Conservation (phyloP, 2,797 vertebrate genomes). For the Protosalanx chinensis region DNA sequence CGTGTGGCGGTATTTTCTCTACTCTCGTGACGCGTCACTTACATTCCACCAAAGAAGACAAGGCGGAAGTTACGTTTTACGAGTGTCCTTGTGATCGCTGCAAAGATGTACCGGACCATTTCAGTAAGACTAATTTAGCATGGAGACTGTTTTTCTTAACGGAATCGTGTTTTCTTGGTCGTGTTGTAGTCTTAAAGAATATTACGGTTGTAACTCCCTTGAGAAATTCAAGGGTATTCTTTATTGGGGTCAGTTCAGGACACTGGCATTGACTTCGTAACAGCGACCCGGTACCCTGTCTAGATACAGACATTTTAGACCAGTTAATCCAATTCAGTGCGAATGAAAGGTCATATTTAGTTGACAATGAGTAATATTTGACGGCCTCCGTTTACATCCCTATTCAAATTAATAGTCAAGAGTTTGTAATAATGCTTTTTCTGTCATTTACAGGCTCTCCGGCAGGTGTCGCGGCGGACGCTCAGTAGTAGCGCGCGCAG, state of each 20-base stretch:
- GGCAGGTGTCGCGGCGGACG: constrained; percentile 77
- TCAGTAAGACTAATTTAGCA: constrained; percentile 39
- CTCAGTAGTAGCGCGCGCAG: constrained; percentile 76
- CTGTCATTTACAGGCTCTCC: constrained; percentile 69
- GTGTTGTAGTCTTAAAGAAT: background rate
- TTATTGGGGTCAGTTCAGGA: background rate
- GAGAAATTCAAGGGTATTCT: background rate
- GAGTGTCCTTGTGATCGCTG: constrained; percentile 47
- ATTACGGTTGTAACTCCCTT: background rate
- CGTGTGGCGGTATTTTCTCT: constrained; percentile 1
- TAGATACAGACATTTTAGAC: too few relatives aligned
- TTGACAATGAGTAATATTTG: too few relatives aligned
- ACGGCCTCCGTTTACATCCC: too few relatives aligned
- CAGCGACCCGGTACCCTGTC: too few relatives aligned
- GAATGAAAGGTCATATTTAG: too few relatives aligned
- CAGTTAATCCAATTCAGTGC: too few relatives aligned
- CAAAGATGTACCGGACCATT: constrained; percentile 52
- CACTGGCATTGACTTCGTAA: background rate
- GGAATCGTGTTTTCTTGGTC: background rate
- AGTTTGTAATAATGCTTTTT: background rate
- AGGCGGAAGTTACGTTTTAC: constrained; percentile 39
- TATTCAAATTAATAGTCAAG: background rate
- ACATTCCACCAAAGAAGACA: background rate
- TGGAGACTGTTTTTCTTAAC: background rate
- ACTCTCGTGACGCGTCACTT: background rate